Conservation (phyloP, 2,797 vertebrate genomes). For the Thripadectes ignobilis region DNA sequence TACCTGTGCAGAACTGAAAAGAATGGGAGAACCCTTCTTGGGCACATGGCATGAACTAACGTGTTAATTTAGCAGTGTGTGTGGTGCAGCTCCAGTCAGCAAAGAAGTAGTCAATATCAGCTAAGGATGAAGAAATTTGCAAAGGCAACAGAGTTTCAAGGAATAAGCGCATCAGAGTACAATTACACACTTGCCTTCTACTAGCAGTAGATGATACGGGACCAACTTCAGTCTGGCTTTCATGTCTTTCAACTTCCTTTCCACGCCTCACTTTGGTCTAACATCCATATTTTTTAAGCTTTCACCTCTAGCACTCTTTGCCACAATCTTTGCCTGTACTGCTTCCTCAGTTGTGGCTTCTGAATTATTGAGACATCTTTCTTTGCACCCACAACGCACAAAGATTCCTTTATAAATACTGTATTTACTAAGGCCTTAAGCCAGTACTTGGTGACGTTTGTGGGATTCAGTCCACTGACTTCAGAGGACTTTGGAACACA, state of each 20-base stretch:
- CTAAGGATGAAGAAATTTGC: neutral
- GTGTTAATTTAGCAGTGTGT: neutral
- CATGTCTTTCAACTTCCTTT: neutral
- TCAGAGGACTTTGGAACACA: constrained; percentile 19
- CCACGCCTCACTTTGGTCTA: neutral
- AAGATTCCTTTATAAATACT: constrained; percentile 33
- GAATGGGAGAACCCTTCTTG: neutral
- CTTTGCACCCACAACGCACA: neutral
- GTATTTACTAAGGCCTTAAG: constrained; percentile 45
- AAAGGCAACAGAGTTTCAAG: neutral
- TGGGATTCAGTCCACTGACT: constrained; percentile 34
- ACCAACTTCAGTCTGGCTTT: neutral
- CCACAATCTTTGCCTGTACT: neutral
- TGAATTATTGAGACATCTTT: neutral
- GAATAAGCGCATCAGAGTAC: neutral
- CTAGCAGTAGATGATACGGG: neutral
- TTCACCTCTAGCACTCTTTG: neutral
- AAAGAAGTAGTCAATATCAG: neutral
- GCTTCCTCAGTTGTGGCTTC: neutral
- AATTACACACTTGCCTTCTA: neutral
- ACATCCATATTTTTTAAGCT: neutral
- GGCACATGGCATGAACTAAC: neutral
- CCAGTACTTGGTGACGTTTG: constrained; percentile 35
- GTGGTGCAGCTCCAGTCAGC: neutral
- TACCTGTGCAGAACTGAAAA: neutral